phyloP scores from a whole-genome alignment of 2,797 vertebrate species.

The Garrulus glandarius region DNA sequence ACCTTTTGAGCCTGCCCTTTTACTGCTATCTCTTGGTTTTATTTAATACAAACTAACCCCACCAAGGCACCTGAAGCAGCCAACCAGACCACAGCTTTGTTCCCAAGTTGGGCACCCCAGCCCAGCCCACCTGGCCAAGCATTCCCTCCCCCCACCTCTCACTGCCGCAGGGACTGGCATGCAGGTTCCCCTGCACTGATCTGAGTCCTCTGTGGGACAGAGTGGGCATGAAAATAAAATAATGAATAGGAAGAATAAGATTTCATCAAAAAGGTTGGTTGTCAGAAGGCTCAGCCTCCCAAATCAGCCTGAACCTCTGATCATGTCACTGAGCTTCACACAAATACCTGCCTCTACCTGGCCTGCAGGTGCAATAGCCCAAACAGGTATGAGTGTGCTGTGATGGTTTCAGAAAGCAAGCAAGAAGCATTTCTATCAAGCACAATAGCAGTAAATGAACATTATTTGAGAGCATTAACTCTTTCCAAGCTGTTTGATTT shows the following conservation, averaged over 20 bases:
- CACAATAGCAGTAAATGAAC: neutral
- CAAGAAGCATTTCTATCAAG: neutral
- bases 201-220: neutral
- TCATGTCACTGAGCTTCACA: neutral
- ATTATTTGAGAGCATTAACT: neutral
- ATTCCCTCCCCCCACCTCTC: neutral
- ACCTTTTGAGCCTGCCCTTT: neutral
- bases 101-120: rapidly evolving
- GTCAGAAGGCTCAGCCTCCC: neutral
- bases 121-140: rapidly evolving
- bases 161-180: rapidly evolving
- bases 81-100: neutral
- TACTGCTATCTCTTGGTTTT: neutral
- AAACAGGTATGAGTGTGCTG: neutral
- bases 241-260: neutral
- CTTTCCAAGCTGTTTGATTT: neutral
- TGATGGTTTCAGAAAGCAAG: neutral
- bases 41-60: neutral
- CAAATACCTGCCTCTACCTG: neutral
- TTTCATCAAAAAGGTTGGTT: neutral
- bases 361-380: neutral
- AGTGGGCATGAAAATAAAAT: neutral
- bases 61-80: neutral
- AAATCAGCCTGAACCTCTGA: neutral
- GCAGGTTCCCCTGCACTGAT: rapidly evolving